Conservation (phyloP, 2,888 invertebrate species). For the Thymelicus sylvestris region DNA sequence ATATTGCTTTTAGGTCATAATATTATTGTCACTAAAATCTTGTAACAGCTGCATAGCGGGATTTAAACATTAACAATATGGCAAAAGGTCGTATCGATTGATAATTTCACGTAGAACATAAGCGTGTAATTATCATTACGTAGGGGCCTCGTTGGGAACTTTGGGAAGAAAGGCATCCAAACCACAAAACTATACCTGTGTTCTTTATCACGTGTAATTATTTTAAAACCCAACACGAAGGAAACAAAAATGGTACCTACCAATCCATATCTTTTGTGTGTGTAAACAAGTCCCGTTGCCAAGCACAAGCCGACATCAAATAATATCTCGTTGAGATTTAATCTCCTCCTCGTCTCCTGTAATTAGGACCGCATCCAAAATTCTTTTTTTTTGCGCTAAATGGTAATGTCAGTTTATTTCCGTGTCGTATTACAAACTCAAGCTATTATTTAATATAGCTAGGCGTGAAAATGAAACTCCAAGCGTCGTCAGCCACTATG, state of each 20-base stretch:
- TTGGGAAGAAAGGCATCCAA: too few species aligned
- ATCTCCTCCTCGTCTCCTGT: constrained; percentile 27
- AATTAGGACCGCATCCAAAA: constrained; percentile 27
- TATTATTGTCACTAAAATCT: too few species aligned
- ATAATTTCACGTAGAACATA: too few species aligned
- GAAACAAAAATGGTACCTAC: neutral
- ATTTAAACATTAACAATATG: too few species aligned
- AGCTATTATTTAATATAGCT: neutral
- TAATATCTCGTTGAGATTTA: constrained; percentile 28
- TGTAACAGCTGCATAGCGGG: too few species aligned
- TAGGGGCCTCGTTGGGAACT: too few species aligned
- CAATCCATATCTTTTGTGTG: neutral
- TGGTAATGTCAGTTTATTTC: constrained; percentile 5
- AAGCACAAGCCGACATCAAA: constrained; percentile 23
- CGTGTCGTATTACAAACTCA: neutral
- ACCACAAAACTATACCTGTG: too few species aligned
- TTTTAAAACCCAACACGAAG: neutral
- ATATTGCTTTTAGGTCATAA: too few species aligned
- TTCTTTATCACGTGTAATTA: neutral
- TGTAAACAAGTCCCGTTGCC: constrained; percentile 24
- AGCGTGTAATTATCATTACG: too few species aligned
- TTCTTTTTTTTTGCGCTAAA: constrained; percentile 13
- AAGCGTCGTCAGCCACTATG: too few species aligned
- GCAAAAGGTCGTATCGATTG: too few species aligned
- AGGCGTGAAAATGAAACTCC: too few species aligned